phyloP scores from a whole-genome alignment of 2,888 invertebrate genomes.

The Liodrosophila aerea region DNA sequence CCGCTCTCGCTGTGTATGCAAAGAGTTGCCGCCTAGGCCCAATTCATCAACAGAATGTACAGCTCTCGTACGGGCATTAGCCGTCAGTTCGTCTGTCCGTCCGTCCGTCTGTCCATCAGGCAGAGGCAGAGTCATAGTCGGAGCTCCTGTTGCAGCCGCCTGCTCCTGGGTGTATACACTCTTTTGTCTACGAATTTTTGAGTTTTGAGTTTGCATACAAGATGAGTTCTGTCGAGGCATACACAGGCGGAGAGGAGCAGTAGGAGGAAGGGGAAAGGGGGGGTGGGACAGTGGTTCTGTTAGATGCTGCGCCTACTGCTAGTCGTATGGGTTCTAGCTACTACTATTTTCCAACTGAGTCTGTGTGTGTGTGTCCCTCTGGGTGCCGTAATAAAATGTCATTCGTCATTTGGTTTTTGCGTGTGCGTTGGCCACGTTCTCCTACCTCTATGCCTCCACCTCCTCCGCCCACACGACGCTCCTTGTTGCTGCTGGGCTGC shows the following conservation, averaged over 20 bases:
- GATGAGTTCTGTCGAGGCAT: constrained; percentile 68
- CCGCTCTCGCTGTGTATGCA: too few relatives aligned
- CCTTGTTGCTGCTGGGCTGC: constrained; percentile 24
- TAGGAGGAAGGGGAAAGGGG: too few relatives aligned
- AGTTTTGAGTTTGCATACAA: constrained; percentile 79
- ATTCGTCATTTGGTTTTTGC: constrained; percentile 79
- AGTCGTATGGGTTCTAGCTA: background rate
- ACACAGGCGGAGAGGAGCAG: constrained; percentile 19
- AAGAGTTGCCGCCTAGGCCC: constrained; percentile 55
- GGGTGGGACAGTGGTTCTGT: too few relatives aligned
- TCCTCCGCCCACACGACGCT: background rate
- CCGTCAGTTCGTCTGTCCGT: constrained; percentile 37
- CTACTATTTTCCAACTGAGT: constrained; percentile 12
- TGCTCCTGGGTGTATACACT: constrained; percentile 60
- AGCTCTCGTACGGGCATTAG: constrained; percentile 60
- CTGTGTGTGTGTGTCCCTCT: constrained; percentile 62
- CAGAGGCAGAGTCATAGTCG: constrained; percentile 27
- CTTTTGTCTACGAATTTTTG: constrained; percentile 78
- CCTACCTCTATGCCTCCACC: background rate
- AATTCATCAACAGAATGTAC: constrained; percentile 68
- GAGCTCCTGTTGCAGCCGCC: constrained; percentile 15
- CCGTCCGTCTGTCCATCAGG: constrained; percentile 28
- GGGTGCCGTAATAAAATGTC: constrained; percentile 79
- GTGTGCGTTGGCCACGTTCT: constrained; percentile 48
- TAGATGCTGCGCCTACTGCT: background rate